phyloP scores from a whole-genome alignment of 2,888 invertebrate genomes.

The Mayetiola destructor region DNA sequence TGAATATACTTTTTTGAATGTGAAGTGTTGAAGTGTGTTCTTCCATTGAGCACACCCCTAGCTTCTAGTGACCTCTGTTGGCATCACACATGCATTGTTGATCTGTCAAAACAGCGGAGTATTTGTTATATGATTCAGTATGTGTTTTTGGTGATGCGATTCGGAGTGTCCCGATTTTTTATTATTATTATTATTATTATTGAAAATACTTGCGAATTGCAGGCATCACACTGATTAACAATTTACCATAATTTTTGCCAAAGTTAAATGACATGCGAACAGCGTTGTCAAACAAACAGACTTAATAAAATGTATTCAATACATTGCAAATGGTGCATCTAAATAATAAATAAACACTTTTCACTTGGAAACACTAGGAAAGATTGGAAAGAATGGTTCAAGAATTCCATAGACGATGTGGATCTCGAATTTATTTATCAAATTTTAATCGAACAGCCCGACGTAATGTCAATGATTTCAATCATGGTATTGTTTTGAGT shows the following conservation, averaged over 20 bases:
- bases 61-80: neutral
- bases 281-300: too few relatives aligned
- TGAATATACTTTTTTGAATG: too few relatives aligned
- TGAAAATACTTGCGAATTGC: neutral
- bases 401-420: slow-evolving; percentile 73
- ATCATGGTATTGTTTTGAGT: slow-evolving; percentile 76
- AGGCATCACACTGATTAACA: neutral
- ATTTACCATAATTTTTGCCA: too few relatives aligned
- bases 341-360: too few relatives aligned
- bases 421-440: slow-evolving; percentile 66
- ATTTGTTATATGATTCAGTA: neutral
- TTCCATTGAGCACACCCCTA: too few relatives aligned
- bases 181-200: neutral
- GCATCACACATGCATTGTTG: neutral
- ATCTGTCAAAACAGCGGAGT: slow-evolving; percentile 3
- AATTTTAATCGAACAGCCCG: slow-evolving; percentile 73
- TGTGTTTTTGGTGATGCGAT: neutral
- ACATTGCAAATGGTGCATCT: too few relatives aligned
- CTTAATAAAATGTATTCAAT: too few relatives aligned
- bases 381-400: slow-evolving; percentile 38
- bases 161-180: neutral
- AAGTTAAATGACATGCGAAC: too few relatives aligned
- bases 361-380: too few relatives aligned
- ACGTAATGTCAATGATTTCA: slow-evolving; percentile 66
- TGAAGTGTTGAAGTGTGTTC: too few relatives aligned